Percentiles rank a stretch among this genome's conserved stretches.
These are phyloP conservation scores for Hemicentrotus pulcherrimus DNA, from an alignment of 35 echinoderm and acorn worm species.

Conservation along the genomic window DNA sequence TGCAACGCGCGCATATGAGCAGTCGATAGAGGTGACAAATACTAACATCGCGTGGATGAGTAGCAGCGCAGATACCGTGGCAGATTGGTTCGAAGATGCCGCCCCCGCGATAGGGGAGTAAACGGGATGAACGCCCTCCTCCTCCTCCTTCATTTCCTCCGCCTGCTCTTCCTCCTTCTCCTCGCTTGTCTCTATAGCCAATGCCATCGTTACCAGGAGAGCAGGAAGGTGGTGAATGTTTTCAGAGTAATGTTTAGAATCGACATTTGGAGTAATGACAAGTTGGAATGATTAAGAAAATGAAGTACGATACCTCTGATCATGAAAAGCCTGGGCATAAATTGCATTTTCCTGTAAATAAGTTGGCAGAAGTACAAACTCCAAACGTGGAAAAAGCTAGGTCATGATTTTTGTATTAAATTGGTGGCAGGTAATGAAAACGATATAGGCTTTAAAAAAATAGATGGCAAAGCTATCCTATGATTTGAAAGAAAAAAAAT, in stretches of 20 bases:
- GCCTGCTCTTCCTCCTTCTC: background rate
- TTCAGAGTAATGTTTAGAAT: background rate
- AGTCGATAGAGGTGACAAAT: slow-evolving; percentile 76
- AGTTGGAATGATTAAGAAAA: no score
- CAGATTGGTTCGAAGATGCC: slow-evolving; percentile 49
- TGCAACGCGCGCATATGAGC: slow-evolving; percentile 76
- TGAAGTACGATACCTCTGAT: no score
- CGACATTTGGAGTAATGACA: no score
- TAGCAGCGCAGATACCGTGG: slow-evolving; percentile 52
- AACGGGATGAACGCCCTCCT: background rate
- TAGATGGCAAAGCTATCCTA: no score
- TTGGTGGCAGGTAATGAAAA: no score
- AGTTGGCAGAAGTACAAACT: no score
- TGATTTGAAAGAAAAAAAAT: no score
- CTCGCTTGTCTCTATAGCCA: background rate
- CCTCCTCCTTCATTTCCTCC: background rate
- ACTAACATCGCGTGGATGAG: slow-evolving; percentile 94
- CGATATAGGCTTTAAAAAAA: no score
- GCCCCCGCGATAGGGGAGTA: background rate
- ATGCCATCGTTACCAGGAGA: background rate
- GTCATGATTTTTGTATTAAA: no score
- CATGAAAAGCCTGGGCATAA: no score
- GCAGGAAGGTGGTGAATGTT: background rate
- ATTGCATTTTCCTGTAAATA: no score
- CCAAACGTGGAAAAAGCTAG: no score